These are phyloP conservation scores for Sebastes alutus DNA, from an alignment of 2,797 vertebrate genomes.

Conservation along the genomic window DNA sequence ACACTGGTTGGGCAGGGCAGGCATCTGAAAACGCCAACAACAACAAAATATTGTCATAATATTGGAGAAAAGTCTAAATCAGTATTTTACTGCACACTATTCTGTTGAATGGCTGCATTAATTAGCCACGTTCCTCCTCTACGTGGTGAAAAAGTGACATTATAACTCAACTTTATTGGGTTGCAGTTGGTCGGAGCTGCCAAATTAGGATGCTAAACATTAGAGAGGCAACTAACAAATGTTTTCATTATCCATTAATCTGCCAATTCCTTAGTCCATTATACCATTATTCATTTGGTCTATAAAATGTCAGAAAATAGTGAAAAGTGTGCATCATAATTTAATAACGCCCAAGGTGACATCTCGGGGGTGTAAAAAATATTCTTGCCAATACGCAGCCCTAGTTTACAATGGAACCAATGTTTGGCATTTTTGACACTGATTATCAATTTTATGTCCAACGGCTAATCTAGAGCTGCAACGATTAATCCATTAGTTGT, in stretches of 20 bases:
- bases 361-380: no score
- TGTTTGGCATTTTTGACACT: no score
- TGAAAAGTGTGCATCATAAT: no score
- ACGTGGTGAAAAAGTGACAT: background rate
- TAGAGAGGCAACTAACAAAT: background rate
- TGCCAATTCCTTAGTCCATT: background rate
- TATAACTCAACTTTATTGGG: background rate
- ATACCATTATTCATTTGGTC: background rate
- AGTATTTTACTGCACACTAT: background rate
- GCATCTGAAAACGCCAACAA: conserved; percentile 16
- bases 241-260: background rate
- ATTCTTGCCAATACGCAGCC: no score
- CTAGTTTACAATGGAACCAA: no score
- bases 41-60: conserved; percentile 1
- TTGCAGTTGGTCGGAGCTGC: background rate
- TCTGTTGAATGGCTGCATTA: background rate
- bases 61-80: background rate
- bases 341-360: no score
- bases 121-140: background rate
- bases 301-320: background rate
- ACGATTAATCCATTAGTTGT: no score
- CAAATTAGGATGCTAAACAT: conserved; percentile 14
- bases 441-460: no score
- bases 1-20: background rate
- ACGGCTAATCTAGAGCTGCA: no score